phyloP scores from a whole-genome alignment of 2,113 vertebrate genomes.

The Vanacampus margaritifer region DNA sequence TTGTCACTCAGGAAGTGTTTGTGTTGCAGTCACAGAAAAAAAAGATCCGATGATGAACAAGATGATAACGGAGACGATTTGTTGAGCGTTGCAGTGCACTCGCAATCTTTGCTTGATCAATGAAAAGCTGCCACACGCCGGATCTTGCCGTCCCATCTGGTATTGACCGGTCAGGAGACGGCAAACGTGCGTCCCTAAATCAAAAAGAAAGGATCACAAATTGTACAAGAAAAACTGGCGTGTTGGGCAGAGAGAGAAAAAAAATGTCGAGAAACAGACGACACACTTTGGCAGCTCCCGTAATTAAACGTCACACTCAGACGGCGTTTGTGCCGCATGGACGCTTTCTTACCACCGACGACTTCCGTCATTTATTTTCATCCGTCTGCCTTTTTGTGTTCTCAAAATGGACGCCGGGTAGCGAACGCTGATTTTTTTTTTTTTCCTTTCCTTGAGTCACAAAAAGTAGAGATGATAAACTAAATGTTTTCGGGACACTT shows the following conservation, averaged over 20 bases:
- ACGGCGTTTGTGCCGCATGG: slow-evolving; percentile 23
- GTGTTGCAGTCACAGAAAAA: background rate
- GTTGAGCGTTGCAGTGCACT: background rate
- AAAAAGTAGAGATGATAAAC: too few relatives aligned
- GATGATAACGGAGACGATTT: background rate
- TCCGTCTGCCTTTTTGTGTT: slow-evolving; percentile 4
- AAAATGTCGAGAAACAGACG: background rate
- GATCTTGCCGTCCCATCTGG: too few relatives aligned
- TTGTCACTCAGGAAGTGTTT: background rate
- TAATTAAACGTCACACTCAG: slow-evolving; percentile 45
- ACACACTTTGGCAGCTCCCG: slow-evolving; percentile 46
- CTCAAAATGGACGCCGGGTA: background rate
- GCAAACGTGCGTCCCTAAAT: too few relatives aligned
- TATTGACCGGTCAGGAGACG: too few relatives aligned
- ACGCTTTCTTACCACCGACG: slow-evolving; percentile 18
- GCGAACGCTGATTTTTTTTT: too few relatives aligned
- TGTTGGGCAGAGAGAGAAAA: background rate
- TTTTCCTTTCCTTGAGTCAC: too few relatives aligned
- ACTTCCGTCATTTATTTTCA: background rate
- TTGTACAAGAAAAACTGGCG: background rate
- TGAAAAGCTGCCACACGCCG: background rate
- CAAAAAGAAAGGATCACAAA: background rate
- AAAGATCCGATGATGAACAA: background rate
- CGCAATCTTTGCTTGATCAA: background rate
- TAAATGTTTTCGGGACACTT: too few relatives aligned